These are phyloP conservation scores for Delia radicum DNA, from an alignment of 1,140 invertebrate species.

Conservation along the genomic window DNA sequence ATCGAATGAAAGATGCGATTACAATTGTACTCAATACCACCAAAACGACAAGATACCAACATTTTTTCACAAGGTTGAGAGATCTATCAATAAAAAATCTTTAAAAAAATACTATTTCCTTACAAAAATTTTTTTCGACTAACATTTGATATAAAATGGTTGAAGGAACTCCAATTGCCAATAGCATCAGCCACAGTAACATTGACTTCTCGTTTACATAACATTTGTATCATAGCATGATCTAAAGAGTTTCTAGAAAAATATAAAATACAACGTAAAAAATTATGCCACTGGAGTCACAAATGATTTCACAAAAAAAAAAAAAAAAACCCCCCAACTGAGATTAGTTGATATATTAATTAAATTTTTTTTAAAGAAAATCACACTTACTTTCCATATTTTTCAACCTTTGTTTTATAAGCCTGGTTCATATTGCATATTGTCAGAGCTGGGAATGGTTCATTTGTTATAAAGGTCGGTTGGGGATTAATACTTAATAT, in stretches of 20 bases:
- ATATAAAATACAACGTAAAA: too few relatives aligned
- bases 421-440: conserved; percentile 65
- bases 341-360: too few relatives aligned
- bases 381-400: conserved; percentile 25
- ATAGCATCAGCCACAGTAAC: conserved; percentile 15
- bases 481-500: conserved; percentile 24
- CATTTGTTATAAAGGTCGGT: conserved; percentile 20
- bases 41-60: conserved; percentile 67
- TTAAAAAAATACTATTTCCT: too few relatives aligned
- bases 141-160: conserved; percentile 22
- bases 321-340: not conserved
- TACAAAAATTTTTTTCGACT: not conserved
- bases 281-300: too few relatives aligned
- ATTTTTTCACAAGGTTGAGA: conserved; percentile 71
- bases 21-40: conserved; percentile 62
- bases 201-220: conserved; percentile 59
- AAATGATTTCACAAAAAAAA: too few relatives aligned
- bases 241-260: conserved; percentile 24
- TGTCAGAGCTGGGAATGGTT: conserved; percentile 30
- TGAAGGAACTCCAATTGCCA: conserved; percentile 24
- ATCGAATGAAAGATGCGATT: conserved; percentile 70
- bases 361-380: not conserved
- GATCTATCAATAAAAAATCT: conserved; percentile 33
- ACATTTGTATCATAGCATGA: conserved; percentile 54
- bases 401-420: not conserved